These are phyloP conservation scores for Remorina albescens DNA, from an alignment of 2,797 vertebrate species.

Conservation along the genomic window DNA sequence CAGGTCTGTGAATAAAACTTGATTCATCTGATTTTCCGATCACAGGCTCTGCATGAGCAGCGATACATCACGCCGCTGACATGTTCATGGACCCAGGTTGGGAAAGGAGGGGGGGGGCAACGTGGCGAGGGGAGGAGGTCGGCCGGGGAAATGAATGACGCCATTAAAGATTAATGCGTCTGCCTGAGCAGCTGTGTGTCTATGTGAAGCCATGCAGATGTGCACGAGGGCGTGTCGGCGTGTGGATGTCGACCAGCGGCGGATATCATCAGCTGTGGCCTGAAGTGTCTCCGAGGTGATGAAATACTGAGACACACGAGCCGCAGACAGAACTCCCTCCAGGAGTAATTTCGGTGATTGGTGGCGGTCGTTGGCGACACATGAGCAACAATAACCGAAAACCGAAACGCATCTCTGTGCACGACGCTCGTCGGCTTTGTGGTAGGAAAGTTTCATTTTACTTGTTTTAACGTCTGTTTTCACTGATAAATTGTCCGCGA, in stretches of 20 bases:
- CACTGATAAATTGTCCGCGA: too few relatives aligned
- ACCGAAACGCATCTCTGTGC: neutral
- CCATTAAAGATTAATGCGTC: slow-evolving; percentile 55
- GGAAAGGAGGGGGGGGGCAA: neutral
- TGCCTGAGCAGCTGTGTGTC: slow-evolving; percentile 34
- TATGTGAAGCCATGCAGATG: slow-evolving; percentile 4
- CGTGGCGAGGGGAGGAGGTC: neutral
- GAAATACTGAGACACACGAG: slow-evolving; percentile 50
- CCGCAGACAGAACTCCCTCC: slow-evolving; percentile 43
- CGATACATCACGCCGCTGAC: slow-evolving; percentile 40
- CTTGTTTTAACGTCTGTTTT: too few relatives aligned
- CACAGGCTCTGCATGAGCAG: slow-evolving; percentile 27
- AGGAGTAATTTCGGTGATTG: slow-evolving; percentile 50
- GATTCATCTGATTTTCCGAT: slow-evolving; percentile 61
- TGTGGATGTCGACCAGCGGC: slow-evolving; percentile 22
- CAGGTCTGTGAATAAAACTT: slow-evolving; percentile 44
- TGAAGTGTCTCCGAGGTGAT: slow-evolving; percentile 59
- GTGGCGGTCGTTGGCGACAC: slow-evolving; percentile 13
- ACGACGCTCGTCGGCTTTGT: neutral
- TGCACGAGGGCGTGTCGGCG: neutral
- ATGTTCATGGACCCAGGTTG: slow-evolving; percentile 24
- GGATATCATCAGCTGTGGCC: slow-evolving; percentile 49
- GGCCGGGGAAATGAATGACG: slow-evolving; percentile 52
- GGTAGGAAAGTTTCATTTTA: too few relatives aligned
- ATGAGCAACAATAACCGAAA: slow-evolving; percentile 29